Percentiles rank a stretch among this genome's conserved stretches.
Conservation (phyloP, 1,140 invertebrate genomes). For the Drosophila mayri region DNA sequence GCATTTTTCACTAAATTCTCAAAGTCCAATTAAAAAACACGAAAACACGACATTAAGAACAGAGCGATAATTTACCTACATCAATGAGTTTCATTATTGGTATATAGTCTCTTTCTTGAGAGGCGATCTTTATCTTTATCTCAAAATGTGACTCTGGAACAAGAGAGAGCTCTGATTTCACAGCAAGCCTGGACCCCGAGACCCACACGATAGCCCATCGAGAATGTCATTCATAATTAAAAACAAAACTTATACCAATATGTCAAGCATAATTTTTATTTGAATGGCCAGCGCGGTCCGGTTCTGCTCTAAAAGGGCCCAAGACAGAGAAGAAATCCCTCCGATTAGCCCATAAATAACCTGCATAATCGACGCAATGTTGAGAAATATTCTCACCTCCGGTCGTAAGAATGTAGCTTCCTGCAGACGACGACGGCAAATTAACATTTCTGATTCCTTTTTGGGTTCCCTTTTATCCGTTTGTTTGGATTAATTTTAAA, state of each 20-base stretch:
- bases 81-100: constrained; percentile 82
- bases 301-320: constrained; percentile 3
- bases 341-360: constrained; percentile 64
- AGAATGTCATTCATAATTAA: constrained; percentile 80
- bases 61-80: constrained; percentile 83
- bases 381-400: constrained; percentile 81
- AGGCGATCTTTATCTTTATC: constrained; percentile 72
- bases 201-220: constrained; percentile 60
- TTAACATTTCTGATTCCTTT: constrained; percentile 81
- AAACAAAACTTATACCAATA: constrained; percentile 82
- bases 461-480: constrained; percentile 70
- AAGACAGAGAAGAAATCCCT: constrained; percentile 22
- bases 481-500: constrained; percentile 84
- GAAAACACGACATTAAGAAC: constrained; percentile 84
- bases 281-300: constrained; percentile 50
- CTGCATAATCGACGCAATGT: constrained; percentile 75
- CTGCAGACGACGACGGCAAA: constrained; percentile 63
- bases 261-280: constrained; percentile 83
- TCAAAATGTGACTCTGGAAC: constrained; percentile 61
- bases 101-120: constrained; percentile 7
- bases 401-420: constrained; percentile 66
- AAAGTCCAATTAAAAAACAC: constrained; percentile 83
- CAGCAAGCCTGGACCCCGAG: constrained; percentile 51
- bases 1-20: constrained; percentile 83
- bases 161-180: constrained; percentile 80